Conservation (phyloP, 2,888 invertebrate species). For the Cheiracanthium punctorium region DNA sequence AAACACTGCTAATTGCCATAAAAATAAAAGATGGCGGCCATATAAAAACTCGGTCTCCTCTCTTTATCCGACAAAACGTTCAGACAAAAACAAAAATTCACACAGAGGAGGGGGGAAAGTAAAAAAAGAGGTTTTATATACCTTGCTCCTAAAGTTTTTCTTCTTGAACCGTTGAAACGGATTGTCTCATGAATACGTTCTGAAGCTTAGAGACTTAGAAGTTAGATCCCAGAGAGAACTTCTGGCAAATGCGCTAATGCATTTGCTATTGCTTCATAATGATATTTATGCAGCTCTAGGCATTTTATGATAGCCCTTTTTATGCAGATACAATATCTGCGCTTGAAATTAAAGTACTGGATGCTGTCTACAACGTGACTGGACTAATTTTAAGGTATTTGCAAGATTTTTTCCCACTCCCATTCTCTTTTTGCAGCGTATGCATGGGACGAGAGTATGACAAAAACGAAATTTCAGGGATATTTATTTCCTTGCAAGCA, state of each 20-base stretch:
- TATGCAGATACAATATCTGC: neutral
- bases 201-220: constrained; percentile 47
- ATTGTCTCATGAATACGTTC: constrained; percentile 55
- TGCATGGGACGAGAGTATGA: too few species aligned
- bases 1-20: too few species aligned
- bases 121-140: too few species aligned
- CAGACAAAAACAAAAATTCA: neutral
- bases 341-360: neutral
- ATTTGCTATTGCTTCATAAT: neutral
- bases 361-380: constrained; percentile 33
- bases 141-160: neutral
- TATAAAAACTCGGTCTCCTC: neutral
- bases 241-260: constrained; percentile 7
- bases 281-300: neutral
- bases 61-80: neutral
- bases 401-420: too few species aligned
- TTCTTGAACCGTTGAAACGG: constrained; percentile 35
- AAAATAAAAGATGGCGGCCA: neutral
- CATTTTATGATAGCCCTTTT: neutral
- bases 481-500: too few species aligned
- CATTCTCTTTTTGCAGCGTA: too few species aligned
- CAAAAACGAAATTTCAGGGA: too few species aligned
- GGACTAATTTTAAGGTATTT: constrained; percentile 51
- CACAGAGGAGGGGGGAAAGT: neutral
- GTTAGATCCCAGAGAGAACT: constrained; percentile 44